A percentile compares a stretch with the other conserved stretches of the same genome.
phyloP scores from a whole-genome alignment of 2,888 invertebrate genomes.

The Agrochola litura region DNA sequence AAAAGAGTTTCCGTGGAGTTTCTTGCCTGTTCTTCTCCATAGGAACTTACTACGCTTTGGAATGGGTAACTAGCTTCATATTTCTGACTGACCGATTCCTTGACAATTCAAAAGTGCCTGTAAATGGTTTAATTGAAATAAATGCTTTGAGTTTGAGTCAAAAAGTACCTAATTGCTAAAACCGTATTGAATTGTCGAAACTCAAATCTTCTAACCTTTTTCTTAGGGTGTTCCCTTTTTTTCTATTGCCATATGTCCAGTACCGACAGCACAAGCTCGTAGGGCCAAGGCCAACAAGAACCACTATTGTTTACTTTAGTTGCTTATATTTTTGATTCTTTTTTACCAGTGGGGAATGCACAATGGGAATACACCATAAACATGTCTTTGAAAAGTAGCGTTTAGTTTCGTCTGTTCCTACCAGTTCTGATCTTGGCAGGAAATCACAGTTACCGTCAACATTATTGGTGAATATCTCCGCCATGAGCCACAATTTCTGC shows the following conservation, averaged over 20 bases:
- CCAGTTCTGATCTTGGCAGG: neutral
- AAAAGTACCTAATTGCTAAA: no score
- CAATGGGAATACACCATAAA: neutral
- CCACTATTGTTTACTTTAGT: neutral
- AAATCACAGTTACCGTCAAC: conserved; percentile 92
- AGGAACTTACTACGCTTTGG: no score
- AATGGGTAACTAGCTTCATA: no score
- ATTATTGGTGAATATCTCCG: conserved; percentile 95
- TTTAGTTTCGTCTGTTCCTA: neutral
- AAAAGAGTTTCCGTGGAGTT: no score
- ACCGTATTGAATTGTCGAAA: neutral
- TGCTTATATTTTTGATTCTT: neutral
- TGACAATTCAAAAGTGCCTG: no score
- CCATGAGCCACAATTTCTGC: conserved; percentile 98
- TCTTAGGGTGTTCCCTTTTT: neutral
- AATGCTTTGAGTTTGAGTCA: no score
- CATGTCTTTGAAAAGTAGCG: neutral
- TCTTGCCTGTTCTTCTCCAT: no score
- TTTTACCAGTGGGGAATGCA: neutral
- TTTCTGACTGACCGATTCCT: no score
- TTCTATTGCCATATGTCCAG: neutral
- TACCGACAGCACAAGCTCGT: neutral
- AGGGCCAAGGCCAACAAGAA: neutral
- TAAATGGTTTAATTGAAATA: no score
- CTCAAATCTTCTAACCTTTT: neutral